These are phyloP conservation scores for Mesorhabditis sp. DNA, from an alignment of 2,888 invertebrate genomes.

Conservation along the genomic window DNA sequence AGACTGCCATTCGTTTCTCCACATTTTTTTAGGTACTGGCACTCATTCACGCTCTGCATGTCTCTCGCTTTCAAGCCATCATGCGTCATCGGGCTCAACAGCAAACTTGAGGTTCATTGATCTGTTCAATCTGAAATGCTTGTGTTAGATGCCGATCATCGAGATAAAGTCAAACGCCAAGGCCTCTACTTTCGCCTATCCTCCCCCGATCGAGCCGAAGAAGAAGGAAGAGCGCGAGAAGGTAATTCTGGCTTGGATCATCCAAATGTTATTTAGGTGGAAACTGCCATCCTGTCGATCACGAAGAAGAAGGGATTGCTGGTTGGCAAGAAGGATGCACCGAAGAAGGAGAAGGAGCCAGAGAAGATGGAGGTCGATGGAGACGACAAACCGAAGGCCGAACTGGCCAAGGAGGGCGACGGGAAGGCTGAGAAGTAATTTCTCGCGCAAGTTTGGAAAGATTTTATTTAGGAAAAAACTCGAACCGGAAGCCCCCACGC, in stretches of 20 bases:
- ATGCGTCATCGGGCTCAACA: constrained; percentile 86
- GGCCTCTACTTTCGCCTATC: constrained; percentile 92
- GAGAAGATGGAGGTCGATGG: constrained; percentile 26
- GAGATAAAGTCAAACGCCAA: constrained; percentile 87
- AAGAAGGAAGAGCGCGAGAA: constrained; percentile 96
- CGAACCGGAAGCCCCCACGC: constrained; percentile 76
- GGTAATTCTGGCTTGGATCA: constrained; percentile 58
- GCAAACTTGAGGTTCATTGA: constrained; percentile 71
- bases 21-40: constrained; percentile 74
- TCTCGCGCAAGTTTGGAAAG: constrained; percentile 10
- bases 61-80: constrained; percentile 94
- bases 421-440: neutral
- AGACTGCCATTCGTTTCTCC: constrained; percentile 9
- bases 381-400: constrained; percentile 16
- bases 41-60: constrained; percentile 90
- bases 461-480: neutral
- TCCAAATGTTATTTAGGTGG: constrained; percentile 62
- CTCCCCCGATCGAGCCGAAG: constrained; percentile 92
- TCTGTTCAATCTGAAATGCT: constrained; percentile 11
- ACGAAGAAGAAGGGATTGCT: constrained; percentile 78
- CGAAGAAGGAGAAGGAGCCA: constrained; percentile 13
- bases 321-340: constrained; percentile 29
- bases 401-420: constrained; percentile 12
- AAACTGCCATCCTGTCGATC: constrained; percentile 92
- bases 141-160: constrained; percentile 69